phyloP scores from a whole-genome alignment of 2,797 vertebrate species.

The Kryptolebias ocellatus region DNA sequence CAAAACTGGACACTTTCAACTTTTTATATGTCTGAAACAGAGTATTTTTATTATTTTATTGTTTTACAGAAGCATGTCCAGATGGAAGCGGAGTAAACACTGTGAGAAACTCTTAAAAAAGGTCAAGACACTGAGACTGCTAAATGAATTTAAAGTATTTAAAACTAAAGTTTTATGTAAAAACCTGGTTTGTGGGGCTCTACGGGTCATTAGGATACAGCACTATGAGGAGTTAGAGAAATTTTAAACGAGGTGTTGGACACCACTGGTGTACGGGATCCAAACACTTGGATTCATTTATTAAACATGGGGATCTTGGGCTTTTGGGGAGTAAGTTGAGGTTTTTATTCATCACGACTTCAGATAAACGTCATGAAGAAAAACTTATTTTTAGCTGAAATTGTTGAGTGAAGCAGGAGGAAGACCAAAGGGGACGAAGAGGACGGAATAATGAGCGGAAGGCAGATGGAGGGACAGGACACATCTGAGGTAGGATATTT shows the following conservation, averaged over 20 bases:
- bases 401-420: background rate
- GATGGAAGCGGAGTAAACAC: background rate
- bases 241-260: too few species aligned
- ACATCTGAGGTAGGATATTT: constrained; percentile 21
- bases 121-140: background rate
- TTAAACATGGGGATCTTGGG: too few species aligned
- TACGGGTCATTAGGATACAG: too few species aligned
- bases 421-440: background rate
- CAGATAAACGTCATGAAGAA: background rate
- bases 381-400: background rate
- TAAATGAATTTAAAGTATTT: background rate
- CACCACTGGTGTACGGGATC: too few species aligned
- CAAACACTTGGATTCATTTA: too few species aligned
- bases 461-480: background rate
- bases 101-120: background rate
- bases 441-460: constrained; percentile 1
- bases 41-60: background rate
- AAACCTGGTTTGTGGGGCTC: too few species aligned
- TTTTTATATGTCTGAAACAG: background rate
- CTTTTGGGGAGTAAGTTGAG: background rate
- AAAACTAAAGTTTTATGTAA: background rate
- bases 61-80: background rate
- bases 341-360: background rate
- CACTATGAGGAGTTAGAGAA: too few species aligned
- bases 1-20: constrained; percentile 18